A percentile compares a stretch with the other conserved stretches of the same genome.
Evolutionary conservation across 2,797 vertebrate genomes (phyloP).

Genomic region (Allobates femoralis): DNA sequence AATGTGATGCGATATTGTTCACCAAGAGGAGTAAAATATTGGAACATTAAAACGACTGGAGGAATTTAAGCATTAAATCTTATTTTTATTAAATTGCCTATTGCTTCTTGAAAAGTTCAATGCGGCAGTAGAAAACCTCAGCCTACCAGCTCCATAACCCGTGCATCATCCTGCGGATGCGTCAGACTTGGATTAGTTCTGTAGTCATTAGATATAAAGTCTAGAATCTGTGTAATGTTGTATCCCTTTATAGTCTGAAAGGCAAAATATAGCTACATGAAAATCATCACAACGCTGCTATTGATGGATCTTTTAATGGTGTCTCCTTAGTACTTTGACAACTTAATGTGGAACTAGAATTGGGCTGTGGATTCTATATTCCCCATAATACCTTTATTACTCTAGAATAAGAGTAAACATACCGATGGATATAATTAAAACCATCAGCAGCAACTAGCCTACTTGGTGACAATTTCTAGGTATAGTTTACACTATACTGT

Average conservation of each 20-base stretch:
- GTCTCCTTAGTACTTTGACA: neutral
- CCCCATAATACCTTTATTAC: too few species aligned
- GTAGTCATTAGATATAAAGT: neutral
- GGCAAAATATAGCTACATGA: neutral
- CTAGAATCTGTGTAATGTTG: neutral
- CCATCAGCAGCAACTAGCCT: too few species aligned
- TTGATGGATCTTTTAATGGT: neutral
- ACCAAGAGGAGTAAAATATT: constrained; percentile 30
- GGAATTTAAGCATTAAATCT: constrained; percentile 12
- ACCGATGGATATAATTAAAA: too few species aligned
- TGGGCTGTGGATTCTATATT: too few species aligned
- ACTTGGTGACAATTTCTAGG: too few species aligned
- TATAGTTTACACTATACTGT: too few species aligned
- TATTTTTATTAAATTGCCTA: constrained; percentile 30
- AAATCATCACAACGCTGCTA: neutral
- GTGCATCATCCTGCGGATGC: neutral
- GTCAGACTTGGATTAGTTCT: neutral
- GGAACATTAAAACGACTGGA: constrained; percentile 26
- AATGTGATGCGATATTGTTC: constrained; percentile 32
- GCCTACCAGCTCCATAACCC: neutral
- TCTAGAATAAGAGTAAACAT: too few species aligned
- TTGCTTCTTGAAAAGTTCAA: constrained; percentile 39
- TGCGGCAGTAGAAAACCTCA: neutral
- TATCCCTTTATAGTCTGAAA: neutral
- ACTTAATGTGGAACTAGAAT: neutral